Evolutionary conservation across 2,888 invertebrate species (phyloP).

Genomic region (Lapara coniferarum): DNA sequence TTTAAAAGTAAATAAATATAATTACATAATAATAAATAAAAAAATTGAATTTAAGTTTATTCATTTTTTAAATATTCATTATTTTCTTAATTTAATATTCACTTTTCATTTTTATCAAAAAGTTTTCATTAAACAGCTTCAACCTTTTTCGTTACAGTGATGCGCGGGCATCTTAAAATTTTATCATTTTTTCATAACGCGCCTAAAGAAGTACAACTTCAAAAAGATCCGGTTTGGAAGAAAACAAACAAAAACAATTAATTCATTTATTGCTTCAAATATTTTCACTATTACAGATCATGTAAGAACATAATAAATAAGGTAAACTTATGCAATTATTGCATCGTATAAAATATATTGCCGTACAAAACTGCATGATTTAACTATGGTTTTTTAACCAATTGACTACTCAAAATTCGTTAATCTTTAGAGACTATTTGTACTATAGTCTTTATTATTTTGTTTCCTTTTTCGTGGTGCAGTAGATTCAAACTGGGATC

Average conservation of each 20-base stretch:
- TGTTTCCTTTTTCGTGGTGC: slow-evolving; percentile 89
- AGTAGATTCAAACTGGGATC: slow-evolving; percentile 90
- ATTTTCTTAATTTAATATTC: too few species aligned
- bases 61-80: too few species aligned
- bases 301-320: slow-evolving; percentile 8
- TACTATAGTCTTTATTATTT: slow-evolving; percentile 90
- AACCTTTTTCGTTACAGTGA: too few species aligned
- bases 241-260: not conserved
- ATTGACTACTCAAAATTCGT: slow-evolving; percentile 24
- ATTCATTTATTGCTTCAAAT: not conserved
- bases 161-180: too few species aligned
- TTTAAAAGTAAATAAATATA: too few species aligned
- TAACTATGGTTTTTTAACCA: not conserved
- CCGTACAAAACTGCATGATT: slow-evolving; percentile 15
- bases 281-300: slow-evolving; percentile 9
- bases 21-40: too few species aligned
- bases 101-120: too few species aligned
- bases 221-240: too few species aligned
- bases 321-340: slow-evolving; percentile 4
- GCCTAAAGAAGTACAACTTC: too few species aligned
- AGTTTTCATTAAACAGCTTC: too few species aligned
- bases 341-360: slow-evolving; percentile 15
- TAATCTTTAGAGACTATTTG: slow-evolving; percentile 86
- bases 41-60: too few species aligned
- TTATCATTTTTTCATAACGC: too few species aligned